Conservation (phyloP, 2,888 invertebrate species). For the Emmelina monodactyla region DNA sequence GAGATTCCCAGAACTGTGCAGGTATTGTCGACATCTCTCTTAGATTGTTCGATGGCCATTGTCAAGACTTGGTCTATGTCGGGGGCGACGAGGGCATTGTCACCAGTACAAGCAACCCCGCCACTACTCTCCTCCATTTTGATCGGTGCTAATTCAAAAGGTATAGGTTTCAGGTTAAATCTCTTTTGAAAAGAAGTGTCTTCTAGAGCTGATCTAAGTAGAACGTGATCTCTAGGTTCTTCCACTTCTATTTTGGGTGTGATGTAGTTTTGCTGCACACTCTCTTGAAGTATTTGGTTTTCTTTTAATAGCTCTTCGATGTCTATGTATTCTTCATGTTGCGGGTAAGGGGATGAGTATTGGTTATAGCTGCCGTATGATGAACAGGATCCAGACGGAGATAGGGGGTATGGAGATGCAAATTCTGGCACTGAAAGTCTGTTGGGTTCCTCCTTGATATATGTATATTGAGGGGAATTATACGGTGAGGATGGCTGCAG, state of each 20-base stretch:
- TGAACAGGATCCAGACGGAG: constrained; percentile 65
- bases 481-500: constrained; percentile 66
- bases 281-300: constrained; percentile 60
- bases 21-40: constrained; percentile 84
- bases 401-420: constrained; percentile 60
- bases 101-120: constrained; percentile 46
- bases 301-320: constrained; percentile 68
- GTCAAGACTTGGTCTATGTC: constrained; percentile 85
- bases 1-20: constrained; percentile 87
- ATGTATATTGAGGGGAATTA: constrained; percentile 47
- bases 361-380: constrained; percentile 67
- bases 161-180: constrained; percentile 82
- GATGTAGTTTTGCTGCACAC: constrained; percentile 42
- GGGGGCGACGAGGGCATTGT: constrained; percentile 70
- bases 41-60: constrained; percentile 86
- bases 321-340: constrained; percentile 70
- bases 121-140: constrained; percentile 76
- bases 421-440: constrained; percentile 58
- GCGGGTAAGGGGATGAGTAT: constrained; percentile 59
- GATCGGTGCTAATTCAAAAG: constrained; percentile 68
- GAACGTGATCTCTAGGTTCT: constrained; percentile 73
- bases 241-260: constrained; percentile 66
- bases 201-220: constrained; percentile 80
- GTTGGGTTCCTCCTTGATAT: constrained; percentile 63
- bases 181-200: constrained; percentile 87